Evolutionary conservation across 2,888 invertebrate species (phyloP), one percentile per base, ranked within the genome.

Genomic region (Graphium colonna): DNA sequence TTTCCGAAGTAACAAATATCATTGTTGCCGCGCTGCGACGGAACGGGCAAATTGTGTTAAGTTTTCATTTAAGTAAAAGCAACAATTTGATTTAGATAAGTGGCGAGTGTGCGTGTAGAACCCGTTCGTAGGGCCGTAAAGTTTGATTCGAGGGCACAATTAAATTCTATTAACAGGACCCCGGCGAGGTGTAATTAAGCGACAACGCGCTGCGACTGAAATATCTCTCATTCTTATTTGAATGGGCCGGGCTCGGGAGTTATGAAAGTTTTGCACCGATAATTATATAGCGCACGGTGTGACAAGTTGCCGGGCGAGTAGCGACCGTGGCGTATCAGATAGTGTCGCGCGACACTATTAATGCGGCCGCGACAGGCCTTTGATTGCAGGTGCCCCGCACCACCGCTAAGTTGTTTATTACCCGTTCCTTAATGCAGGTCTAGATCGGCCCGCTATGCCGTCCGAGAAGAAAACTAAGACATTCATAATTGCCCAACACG

Each of bases 131-230:
- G 50, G 39, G 41, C 50, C 45, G 53, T 51, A 53, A 52, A 55
- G 53, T 57, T 59, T 60, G 59, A 67, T 64, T 68, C 64, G 62
- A 60, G 68, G 63, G 65, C 74, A 77, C 75, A 83, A 88, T 87
- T 84, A 83, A 84, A 86, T 79, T 86, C 81, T 82, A 87, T 86
- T 85, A 87, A 67, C 72, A 74, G 74, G 78, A 79, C 73, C 75
- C 73, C 74, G 65, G 76, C 70, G 77, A 76, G 68, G 63, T 82
- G 72, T 77, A 81, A 86, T 86, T 84, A 87, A 73, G 71, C 68
- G 77, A 79, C 79, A 77, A 75, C 72, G 69, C 71, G 72, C 71
- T 72, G 71, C 69, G 71, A 64, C 73, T 82, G 81, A 82, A 81
- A 80, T 86, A 82, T 84, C 73, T 82, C 76, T 80, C 78, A 82